Base-by-base conservation (phyloP, 2,113 vertebrate species). In the Tetrao urogallus region DNA sequence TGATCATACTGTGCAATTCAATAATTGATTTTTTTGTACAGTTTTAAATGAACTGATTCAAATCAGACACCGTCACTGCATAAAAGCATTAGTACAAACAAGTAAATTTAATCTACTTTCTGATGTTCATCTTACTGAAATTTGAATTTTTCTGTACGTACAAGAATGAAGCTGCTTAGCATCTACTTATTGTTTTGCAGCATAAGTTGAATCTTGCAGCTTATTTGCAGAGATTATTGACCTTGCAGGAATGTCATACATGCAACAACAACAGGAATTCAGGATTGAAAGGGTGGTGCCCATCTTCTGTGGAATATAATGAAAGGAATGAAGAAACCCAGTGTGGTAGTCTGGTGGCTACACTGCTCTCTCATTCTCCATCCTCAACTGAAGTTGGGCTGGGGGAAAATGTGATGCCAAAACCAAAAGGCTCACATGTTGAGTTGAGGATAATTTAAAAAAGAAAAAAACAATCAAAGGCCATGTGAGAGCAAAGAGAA, bases 191-290 rank as follows among this genome's bases (percentile, higher is more conserved):
- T 21, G 40, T 83, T 96, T 63, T 91, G 42, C 75, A 82, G 48
- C 25, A 32, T 25, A 7, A 63, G 85, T 94, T 82, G 34, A 58
- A 42, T 89, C 34, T 86, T 4, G 13, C 63, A 57, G 40, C 36
- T 93, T 90, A 50, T 94, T 94, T 96, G 60, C 66, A 75, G 52
- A 67, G 54, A 34, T 38, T 38, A 30, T 28, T 78, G 91, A 95
- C 94, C 88, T 92, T 94, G 88, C 84, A 88, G 50, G 43, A 85
- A 92, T 80, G 86, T 92, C 78, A 94, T 72, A 80, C 34, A 34
- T 56, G 15, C 22, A 72, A 47, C 24, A 45, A 61, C 43, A 82
- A 25, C 40, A 83, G 38, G 36, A 79, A 76, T 86, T 70, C 36
- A 17, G 40, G 24, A 81, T 92, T 83, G 16, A 64, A 67, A 66